phyloP scores from a whole-genome alignment of 2,888 invertebrate genomes.

The Pocota personata region DNA sequence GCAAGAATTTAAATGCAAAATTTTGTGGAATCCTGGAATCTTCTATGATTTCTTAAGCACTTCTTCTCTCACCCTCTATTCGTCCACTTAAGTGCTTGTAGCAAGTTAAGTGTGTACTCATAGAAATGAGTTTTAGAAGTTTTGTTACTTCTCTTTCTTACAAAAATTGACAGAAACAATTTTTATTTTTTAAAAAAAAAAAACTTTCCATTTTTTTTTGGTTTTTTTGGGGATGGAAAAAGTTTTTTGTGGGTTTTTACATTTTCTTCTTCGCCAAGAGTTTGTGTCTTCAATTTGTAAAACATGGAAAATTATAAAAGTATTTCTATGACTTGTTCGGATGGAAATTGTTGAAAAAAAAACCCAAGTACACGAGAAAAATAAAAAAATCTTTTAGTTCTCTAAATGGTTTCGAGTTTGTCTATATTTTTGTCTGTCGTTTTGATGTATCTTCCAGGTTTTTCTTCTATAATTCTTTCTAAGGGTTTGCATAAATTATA shows the following conservation, averaged over 20 bases:
- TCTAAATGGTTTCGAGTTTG: conserved; percentile 42
- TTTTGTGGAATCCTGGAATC: neutral
- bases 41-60: conserved; percentile 25
- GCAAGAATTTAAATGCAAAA: conserved; percentile 35
- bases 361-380: neutral
- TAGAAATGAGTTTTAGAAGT: conserved; percentile 43
- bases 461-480: neutral
- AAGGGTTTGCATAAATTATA: too few relatives aligned
- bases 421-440: conserved; percentile 50
- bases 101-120: conserved; percentile 31
- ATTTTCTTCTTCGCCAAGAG: conserved; percentile 51
- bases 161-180: conserved; percentile 47
- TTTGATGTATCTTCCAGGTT: conserved; percentile 9
- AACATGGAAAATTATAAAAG: conserved; percentile 47
- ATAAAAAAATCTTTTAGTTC: conserved; percentile 25
- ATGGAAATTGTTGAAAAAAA: conserved; percentile 36
- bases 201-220: conserved; percentile 5
- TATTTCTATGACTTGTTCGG: conserved; percentile 30
- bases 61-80: neutral
- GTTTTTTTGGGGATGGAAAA: conserved; percentile 11
- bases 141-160: neutral
- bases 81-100: conserved; percentile 41
- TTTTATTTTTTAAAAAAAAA: conserved; percentile 28
- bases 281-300: conserved; percentile 59
- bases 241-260: conserved; percentile 47